Percentiles rank a stretch among this genome's conserved stretches.
Conservation (phyloP, 1,140 invertebrate species). For the Cyclargus thomasi region DNA sequence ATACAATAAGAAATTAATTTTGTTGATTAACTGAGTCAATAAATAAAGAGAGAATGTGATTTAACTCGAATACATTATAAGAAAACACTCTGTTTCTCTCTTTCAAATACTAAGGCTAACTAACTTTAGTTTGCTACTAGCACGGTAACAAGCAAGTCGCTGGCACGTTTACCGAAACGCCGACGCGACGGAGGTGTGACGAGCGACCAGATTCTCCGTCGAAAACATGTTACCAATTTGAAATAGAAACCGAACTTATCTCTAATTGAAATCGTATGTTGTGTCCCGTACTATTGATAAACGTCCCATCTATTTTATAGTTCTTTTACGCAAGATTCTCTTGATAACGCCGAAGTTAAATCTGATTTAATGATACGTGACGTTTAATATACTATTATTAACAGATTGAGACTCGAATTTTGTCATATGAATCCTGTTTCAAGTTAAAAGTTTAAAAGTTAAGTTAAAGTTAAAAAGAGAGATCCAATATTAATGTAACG, state of each 20-base stretch:
- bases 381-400: not conserved
- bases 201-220: slow-evolving; percentile 35
- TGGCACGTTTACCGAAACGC: not conserved
- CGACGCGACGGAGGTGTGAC: slow-evolving; percentile 26
- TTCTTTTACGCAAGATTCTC: slow-evolving; percentile 44
- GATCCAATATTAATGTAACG: too few relatives aligned
- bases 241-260: slow-evolving; percentile 57
- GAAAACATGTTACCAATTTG: slow-evolving; percentile 51
- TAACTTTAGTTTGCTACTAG: not conserved
- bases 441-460: too few relatives aligned
- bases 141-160: not conserved
- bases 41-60: too few relatives aligned
- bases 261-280: slow-evolving; percentile 73
- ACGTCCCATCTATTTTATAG: slow-evolving; percentile 43
- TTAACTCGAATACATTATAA: too few relatives aligned
- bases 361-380: slow-evolving; percentile 21
- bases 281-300: slow-evolving; percentile 61
- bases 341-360: slow-evolving; percentile 36
- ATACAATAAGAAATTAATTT: too few relatives aligned
- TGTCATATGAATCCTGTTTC: not conserved
- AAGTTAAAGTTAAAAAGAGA: too few relatives aligned
- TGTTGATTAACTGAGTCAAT: too few relatives aligned
- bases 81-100: too few relatives aligned
- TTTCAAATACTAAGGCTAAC: too few relatives aligned
- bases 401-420: not conserved